Percentiles rank a stretch among this genome's conserved stretches.
These are phyloP conservation scores for Formica exsecta DNA, from an alignment of 1,140 invertebrate genomes.

Conservation along the genomic window DNA sequence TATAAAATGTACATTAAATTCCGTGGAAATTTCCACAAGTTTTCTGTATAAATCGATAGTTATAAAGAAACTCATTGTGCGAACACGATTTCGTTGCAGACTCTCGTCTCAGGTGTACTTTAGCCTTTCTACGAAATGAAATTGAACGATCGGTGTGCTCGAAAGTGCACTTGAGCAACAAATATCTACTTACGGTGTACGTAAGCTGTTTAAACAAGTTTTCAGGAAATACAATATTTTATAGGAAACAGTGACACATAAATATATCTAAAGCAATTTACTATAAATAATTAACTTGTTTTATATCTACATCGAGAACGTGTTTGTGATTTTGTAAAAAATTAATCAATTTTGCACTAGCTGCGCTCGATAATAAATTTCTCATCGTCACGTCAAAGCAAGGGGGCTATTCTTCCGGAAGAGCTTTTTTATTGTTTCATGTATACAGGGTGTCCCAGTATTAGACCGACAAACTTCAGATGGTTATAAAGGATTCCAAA, in stretches of 20 bases:
- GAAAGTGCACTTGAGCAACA: constrained; percentile 49
- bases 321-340: not conserved
- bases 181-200: constrained; percentile 47
- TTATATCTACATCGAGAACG: not conserved
- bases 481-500: too few species aligned
- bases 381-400: not conserved
- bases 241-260: not conserved
- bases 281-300: constrained; percentile 10
- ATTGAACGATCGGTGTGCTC: constrained; percentile 52
- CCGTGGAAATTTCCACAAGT: constrained; percentile 8
- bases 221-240: constrained; percentile 17
- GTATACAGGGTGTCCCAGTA: too few species aligned
- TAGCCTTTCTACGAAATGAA: constrained; percentile 42
- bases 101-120: constrained; percentile 53
- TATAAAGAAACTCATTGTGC: constrained; percentile 1
- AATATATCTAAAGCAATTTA: not conserved
- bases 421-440: not conserved
- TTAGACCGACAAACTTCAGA: too few species aligned
- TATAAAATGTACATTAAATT: constrained; percentile 2
- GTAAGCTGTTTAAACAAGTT: constrained; percentile 34
- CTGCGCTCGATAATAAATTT: constrained; percentile 24
- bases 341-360: not conserved
- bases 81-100: constrained; percentile 41
- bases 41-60: constrained; percentile 51
- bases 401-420: not conserved